Evolutionary conservation across 2,888 invertebrate genomes (phyloP).

Genomic region (Crocallis elinguaria): DNA sequence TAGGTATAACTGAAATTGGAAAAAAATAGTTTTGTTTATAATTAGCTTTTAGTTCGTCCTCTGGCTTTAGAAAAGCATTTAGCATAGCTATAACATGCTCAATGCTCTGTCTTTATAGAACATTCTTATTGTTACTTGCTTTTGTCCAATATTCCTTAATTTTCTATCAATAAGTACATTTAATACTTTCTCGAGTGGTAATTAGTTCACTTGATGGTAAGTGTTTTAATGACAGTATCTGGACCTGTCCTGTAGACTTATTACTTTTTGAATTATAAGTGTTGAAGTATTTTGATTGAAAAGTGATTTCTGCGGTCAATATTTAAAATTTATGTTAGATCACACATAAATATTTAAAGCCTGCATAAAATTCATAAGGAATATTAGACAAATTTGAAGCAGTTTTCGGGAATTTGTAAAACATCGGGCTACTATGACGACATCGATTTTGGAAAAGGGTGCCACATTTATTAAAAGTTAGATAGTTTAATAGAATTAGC

Average conservation of each 20-base stretch:
- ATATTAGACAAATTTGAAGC: conserved; percentile 23
- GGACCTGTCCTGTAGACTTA: too few species aligned
- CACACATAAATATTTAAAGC: not conserved
- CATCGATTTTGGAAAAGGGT: conserved; percentile 60
- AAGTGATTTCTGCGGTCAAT: too few species aligned
- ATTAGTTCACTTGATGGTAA: too few species aligned
- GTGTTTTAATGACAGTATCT: too few species aligned
- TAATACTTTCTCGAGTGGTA: too few species aligned
- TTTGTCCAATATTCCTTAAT: conserved; percentile 19
- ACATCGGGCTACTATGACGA: conserved; percentile 52
- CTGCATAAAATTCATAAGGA: conserved; percentile 2
- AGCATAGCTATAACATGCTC: conserved; percentile 33
- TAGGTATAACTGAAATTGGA: not conserved
- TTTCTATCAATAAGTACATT: not conserved
- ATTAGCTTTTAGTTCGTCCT: conserved; percentile 18
- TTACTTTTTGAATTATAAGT: too few species aligned
- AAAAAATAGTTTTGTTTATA: not conserved
- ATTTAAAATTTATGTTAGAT: too few species aligned
- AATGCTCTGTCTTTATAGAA: conserved; percentile 28
- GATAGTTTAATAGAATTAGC: conserved; percentile 46
- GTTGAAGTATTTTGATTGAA: too few species aligned
- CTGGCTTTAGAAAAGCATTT: conserved; percentile 15
- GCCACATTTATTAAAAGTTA: conserved; percentile 54
- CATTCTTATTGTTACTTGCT: conserved; percentile 26
- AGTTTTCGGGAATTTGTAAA: conserved; percentile 1